phyloP scores from a whole-genome alignment of 2,888 invertebrate genomes.

The Microctonus aethiopoides region DNA sequence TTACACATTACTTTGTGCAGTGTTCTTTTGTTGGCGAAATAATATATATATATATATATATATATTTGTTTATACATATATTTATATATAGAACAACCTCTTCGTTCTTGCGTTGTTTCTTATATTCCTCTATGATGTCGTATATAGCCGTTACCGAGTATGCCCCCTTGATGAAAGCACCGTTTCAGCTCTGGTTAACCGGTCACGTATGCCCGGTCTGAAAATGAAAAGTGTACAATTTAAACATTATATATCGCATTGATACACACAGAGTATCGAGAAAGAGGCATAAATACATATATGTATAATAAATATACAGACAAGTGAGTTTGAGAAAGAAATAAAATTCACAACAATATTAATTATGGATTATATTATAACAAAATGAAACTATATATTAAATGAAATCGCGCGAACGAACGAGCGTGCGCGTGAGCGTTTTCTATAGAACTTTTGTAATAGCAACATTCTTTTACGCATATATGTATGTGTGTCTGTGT shows the following conservation, averaged over 20 bases:
- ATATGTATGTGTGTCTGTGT: not conserved
- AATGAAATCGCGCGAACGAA: conserved; percentile 4
- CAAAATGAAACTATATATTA: conserved; percentile 9
- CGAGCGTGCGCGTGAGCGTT: not conserved
- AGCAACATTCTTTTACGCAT: not conserved
- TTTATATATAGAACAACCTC: too few species aligned
- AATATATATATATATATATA: not conserved
- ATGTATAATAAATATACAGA: too few species aligned
- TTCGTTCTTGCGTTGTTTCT: conserved; percentile 9
- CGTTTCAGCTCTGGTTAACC: conserved; percentile 48
- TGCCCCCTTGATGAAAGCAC: conserved; percentile 41
- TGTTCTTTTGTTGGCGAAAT: not conserved
- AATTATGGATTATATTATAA: conserved; percentile 12
- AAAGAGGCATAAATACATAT: conserved; percentile 26
- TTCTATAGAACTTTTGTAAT: not conserved
- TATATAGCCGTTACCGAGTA: conserved; percentile 13
- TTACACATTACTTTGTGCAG: conserved; percentile 3
- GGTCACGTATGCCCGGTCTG: conserved; percentile 49
- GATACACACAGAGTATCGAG: conserved; percentile 9
- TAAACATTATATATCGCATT: conserved; percentile 39
- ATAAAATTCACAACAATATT: too few species aligned
- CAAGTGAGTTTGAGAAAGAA: too few species aligned
- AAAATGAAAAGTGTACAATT: conserved; percentile 46
- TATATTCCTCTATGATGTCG: conserved; percentile 4
- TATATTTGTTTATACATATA: not conserved